A percentile compares a stretch with the other conserved stretches of the same genome.
phyloP scores from a whole-genome alignment of 1,140 invertebrate genomes.

The Nixonia krombeini region DNA sequence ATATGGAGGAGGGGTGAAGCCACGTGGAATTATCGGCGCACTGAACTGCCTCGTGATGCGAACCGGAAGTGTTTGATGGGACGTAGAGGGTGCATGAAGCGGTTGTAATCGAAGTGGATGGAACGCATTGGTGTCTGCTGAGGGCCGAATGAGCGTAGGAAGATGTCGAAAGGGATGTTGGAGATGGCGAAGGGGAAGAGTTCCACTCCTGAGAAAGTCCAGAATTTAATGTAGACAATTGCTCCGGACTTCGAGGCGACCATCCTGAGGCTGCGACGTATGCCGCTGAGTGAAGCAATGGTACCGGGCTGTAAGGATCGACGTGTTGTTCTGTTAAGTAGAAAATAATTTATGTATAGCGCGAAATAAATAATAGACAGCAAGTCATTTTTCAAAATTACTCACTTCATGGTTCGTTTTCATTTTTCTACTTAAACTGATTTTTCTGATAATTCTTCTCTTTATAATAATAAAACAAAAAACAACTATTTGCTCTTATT shows the following conservation, averaged over 20 bases:
- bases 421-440: too few species aligned
- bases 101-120: constrained; percentile 43
- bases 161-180: constrained; percentile 55
- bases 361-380: too few species aligned
- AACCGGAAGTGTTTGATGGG: constrained; percentile 50
- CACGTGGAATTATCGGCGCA: constrained; percentile 58
- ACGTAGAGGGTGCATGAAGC: constrained; percentile 62
- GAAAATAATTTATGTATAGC: too few species aligned
- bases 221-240: constrained; percentile 51
- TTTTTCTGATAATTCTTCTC: too few species aligned
- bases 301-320: constrained; percentile 65
- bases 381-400: too few species aligned
- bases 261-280: constrained; percentile 64
- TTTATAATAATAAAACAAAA: too few species aligned
- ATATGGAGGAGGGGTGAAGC: constrained; percentile 59
- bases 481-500: too few species aligned
- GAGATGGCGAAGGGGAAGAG: constrained; percentile 63
- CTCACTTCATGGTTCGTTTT: too few species aligned
- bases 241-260: constrained; percentile 66
- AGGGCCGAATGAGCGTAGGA: constrained; percentile 47
- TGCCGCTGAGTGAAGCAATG: constrained; percentile 65
- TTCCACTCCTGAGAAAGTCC: constrained; percentile 62
- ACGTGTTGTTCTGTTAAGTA: constrained; percentile 57
- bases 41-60: constrained; percentile 58
- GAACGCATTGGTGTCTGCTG: constrained; percentile 43